Base-by-base conservation (phyloP, 2,113 vertebrate species). In the Beaufortia kweichowensis region DNA sequence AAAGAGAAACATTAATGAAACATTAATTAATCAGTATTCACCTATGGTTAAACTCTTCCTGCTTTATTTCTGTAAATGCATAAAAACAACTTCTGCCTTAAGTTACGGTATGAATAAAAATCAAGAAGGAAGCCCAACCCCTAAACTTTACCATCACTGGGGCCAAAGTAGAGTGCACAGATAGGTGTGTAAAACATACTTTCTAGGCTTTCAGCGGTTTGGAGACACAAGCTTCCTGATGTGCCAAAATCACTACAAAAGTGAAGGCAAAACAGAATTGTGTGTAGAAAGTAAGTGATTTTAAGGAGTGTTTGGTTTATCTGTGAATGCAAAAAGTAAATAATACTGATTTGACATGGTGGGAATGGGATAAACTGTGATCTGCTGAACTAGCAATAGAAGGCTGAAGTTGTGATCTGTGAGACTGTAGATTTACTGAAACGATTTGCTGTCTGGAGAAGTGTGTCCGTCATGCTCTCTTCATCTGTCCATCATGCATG, bases 381-480 rank as follows among this genome's bases (percentile, higher is more conserved):
- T 53, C 11, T 19, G 31, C 21, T 3, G 28, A 23, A 17, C 28
- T 19, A 31, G 65, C 28, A 31, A n/a, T 29, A 35, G n/a, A 35
- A 31, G 19, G 35, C n/a, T 35, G 29, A 68, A 53, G 11, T 21
- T 56, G 48, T 23, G 29, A 19, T 70, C 29, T 35, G 29, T 55
- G n/a, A 70, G 6, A 59, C 56, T 72, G 48, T 31, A 79, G 50
- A 57, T 73, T 57, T 64, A 19, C 46, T 26, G 21, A n/a, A 76
- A 64, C 33, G 48, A 80, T 76, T 76, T 77, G 21, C 19, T 46
- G 21, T 67, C 68, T 81, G 75, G 11, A 15, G 65, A 28, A 65
- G 26, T 19, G n/a, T 67, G 24, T 75, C 41, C 19, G 46, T 39
- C 33, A 41, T 28, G n/a, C 55, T 60, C 61, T 39, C 3, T 77